phyloP scores from a whole-genome alignment of 2,888 invertebrate species.

The Ichneumon xanthorius region DNA sequence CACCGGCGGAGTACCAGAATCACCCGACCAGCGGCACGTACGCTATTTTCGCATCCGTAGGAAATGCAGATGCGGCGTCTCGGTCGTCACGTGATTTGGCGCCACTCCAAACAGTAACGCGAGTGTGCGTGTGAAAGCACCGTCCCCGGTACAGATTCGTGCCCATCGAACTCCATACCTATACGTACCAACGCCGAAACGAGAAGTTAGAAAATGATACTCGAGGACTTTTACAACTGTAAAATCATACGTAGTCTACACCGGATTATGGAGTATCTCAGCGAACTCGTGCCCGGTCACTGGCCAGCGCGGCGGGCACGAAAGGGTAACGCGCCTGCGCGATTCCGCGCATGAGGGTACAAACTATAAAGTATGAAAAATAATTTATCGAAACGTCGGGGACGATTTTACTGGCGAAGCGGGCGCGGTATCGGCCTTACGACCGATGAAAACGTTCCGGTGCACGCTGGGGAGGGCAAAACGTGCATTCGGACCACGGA shows the following conservation, averaged over 20 bases:
- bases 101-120: conserved; percentile 71
- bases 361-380: not conserved
- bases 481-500: conserved; percentile 25
- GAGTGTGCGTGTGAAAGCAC: conserved; percentile 58
- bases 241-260: not conserved
- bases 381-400: conserved; percentile 14
- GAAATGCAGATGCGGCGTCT: conserved; percentile 80
- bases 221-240: not conserved
- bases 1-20: conserved; percentile 38
- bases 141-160: conserved; percentile 9
- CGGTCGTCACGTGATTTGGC: conserved; percentile 79
- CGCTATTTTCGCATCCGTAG: conserved; percentile 81
- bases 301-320: no score
- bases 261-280: not conserved
- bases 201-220: conserved; percentile 12
- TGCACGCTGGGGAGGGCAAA: not conserved
- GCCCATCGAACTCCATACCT: not conserved
- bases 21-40: conserved; percentile 68
- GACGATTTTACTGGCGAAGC: not conserved
- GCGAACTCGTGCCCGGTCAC: no score
- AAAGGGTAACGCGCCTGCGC: no score
- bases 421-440: not conserved
- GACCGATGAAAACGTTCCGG: conserved; percentile 28
- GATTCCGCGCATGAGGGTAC: not conserved
- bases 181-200: not conserved